Conservation (phyloP, 2,797 vertebrate genomes). For the Hydrolagus colliei region DNA sequence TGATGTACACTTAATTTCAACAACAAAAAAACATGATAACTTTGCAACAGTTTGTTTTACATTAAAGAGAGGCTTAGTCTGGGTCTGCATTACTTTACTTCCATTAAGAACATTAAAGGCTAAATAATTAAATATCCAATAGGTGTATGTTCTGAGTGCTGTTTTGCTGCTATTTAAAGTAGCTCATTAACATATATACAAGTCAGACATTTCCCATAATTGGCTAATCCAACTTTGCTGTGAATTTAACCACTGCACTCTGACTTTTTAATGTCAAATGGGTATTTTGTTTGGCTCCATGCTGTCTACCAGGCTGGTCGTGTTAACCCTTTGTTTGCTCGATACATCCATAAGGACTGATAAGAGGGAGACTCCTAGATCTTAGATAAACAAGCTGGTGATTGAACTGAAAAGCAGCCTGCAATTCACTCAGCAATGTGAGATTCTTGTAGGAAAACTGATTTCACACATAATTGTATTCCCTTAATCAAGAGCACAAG, state of each 20-base stretch:
- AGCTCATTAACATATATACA: too few relatives aligned
- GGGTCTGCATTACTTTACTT: too few relatives aligned
- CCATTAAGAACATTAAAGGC: too few relatives aligned
- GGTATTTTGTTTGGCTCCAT: slow-evolving; percentile 62
- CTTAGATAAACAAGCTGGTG: slow-evolving; percentile 56
- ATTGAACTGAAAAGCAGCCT: slow-evolving; percentile 32
- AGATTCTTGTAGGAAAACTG: not conserved
- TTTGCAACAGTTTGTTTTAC: too few relatives aligned
- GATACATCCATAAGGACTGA: slow-evolving; percentile 35
- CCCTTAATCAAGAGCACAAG: slow-evolving; percentile 18
- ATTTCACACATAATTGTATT: not conserved
- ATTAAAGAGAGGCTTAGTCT: too few relatives aligned
- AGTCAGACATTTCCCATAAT: not conserved
- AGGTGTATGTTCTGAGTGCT: too few relatives aligned
- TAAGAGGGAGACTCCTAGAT: slow-evolving; percentile 55
- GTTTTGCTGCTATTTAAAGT: too few relatives aligned
- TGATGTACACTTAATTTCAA: too few relatives aligned
- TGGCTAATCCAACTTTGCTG: not conserved
- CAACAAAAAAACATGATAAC: too few relatives aligned
- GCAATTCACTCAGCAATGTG: not conserved
- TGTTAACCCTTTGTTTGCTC: slow-evolving; percentile 54
- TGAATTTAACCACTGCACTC: not conserved
- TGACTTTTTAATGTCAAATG: slow-evolving; percentile 43
- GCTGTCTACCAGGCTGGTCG: slow-evolving; percentile 52
- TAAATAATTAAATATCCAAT: too few relatives aligned